Percentiles rank a stretch among this genome's conserved stretches.
These are phyloP conservation scores for Punctoribates punctum DNA, from an alignment of 2,888 invertebrate genomes.

Conservation along the genomic window DNA sequence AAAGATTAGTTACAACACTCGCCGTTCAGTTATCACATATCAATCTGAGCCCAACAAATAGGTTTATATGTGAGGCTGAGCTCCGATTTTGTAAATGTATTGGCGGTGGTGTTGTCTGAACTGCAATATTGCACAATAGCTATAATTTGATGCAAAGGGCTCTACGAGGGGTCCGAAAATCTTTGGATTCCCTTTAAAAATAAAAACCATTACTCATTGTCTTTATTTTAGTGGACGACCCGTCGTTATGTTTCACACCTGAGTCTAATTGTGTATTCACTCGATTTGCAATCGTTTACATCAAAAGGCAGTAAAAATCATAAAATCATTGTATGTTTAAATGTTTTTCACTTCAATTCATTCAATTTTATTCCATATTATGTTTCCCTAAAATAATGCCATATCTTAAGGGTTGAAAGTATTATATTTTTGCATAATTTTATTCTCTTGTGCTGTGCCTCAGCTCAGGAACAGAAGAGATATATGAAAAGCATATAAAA, in stretches of 20 bases:
- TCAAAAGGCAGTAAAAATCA: conserved; percentile 12
- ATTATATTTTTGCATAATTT: conserved; percentile 7
- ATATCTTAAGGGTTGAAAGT: conserved; percentile 30
- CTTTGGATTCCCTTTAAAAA: not conserved
- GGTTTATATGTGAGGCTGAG: not conserved
- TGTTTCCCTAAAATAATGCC: not conserved
- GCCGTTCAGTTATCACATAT: not conserved
- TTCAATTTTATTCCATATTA: conserved; percentile 17
- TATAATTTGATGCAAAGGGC: conserved; percentile 23
- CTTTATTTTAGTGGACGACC: conserved; percentile 29
- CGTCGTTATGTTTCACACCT: conserved; percentile 32
- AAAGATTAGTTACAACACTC: not conserved
- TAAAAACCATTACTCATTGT: conserved; percentile 24
- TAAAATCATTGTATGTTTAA: not conserved
- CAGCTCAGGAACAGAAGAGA: not conserved
- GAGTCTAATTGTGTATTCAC: conserved; percentile 30
- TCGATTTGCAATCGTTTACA: conserved; percentile 4
- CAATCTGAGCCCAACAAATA: not conserved
- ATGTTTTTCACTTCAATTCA: conserved; percentile 3
- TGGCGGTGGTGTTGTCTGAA: not conserved
- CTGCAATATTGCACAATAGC: conserved; percentile 30
- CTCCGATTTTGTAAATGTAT: not conserved
- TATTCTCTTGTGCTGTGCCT: not conserved
- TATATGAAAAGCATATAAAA: not conserved
- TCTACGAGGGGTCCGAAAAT: conserved; percentile 14